Evolutionary conservation across 2,888 invertebrate species (phyloP).

Genomic region (Harpagoxenus sublaevis): DNA sequence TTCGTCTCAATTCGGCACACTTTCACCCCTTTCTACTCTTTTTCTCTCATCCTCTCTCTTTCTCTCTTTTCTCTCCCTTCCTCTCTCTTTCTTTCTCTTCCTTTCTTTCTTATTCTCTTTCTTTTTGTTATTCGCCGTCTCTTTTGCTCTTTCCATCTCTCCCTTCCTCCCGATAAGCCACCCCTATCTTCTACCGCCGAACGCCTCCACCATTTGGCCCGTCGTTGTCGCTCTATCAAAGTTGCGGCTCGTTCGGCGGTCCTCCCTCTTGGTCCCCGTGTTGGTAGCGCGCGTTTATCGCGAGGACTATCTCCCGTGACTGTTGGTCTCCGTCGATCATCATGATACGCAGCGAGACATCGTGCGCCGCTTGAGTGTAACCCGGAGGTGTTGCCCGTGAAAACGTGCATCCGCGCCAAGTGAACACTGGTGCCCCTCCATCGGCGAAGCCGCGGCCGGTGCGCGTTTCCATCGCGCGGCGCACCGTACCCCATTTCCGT

Average conservation of each 20-base stretch:
- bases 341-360: constrained; percentile 33
- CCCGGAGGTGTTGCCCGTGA: constrained; percentile 40
- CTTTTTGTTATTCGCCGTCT: neutral
- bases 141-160: neutral
- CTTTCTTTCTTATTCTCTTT: neutral
- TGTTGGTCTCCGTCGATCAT: neutral
- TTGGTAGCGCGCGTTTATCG: constrained; percentile 17
- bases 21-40: neutral
- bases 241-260: neutral
- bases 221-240: constrained; percentile 15
- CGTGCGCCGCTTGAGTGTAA: constrained; percentile 41
- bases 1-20: constrained; percentile 13
- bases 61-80: neutral
- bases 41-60: neutral
- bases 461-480: constrained; percentile 38
- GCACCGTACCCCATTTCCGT: constrained; percentile 44
- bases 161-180: neutral
- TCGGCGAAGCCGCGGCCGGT: constrained; percentile 32
- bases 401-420: constrained; percentile 42
- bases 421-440: constrained; percentile 37
- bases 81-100: neutral
- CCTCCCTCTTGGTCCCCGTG: neutral
- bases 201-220: constrained; percentile 12
- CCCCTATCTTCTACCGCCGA: constrained; percentile 2
- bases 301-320: neutral